Base-by-base conservation (phyloP, 2,113 vertebrate species). In the Syngnathus scovelli region DNA sequence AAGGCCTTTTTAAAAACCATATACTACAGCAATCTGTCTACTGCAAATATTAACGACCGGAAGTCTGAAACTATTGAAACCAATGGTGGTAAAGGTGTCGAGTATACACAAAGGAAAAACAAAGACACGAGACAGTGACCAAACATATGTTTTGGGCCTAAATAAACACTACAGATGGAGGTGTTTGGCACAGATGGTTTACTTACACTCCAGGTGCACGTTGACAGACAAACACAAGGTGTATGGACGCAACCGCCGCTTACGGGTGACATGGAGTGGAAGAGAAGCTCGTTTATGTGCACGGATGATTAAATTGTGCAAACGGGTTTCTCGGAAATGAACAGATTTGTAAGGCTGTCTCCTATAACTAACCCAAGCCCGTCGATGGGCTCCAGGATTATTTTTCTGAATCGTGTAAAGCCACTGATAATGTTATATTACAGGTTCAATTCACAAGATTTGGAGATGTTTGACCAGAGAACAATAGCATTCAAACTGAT, bases 401-500 rank as follows among this genome's bases (percentile, higher is more conserved):
- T 19, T n/a, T 61, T 19, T 39, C 10, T 10, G 15, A 55, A 55
- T 11, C 21, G 11, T 11, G 13, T 16, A 15, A 16, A 59, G 56
- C 10, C 36, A n/a, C 16, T 60, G 36, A 33, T 33, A 33, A 33
- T 33, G 3, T 33, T 0, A 33, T 33, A 33, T 33, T 33, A 33
- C 27, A 33, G 27, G 27, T 33, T 33, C 27, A 33, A 33, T 33
- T 33, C 27, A 33, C 27, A 33, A 3, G 27, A 33, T 33, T 33
- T 33, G 27, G 27, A 33, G 27, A 33, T 33, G 27, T 33, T 33
- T 33, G 27, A 33, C n/a, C 39, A 27, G n/a, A 21, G n/a, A n/a
- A 43, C 9, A 7, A 5, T 5, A n/a, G 61, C 93, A 94, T 85
- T 88, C 92, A 93, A 94, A 90, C 89, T 82, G 66, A 74, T 89